Percentiles rank a stretch among this genome's conserved stretches.
phyloP scores from a whole-genome alignment of 2,113 vertebrate genomes.

The Meriones unguiculatus region DNA sequence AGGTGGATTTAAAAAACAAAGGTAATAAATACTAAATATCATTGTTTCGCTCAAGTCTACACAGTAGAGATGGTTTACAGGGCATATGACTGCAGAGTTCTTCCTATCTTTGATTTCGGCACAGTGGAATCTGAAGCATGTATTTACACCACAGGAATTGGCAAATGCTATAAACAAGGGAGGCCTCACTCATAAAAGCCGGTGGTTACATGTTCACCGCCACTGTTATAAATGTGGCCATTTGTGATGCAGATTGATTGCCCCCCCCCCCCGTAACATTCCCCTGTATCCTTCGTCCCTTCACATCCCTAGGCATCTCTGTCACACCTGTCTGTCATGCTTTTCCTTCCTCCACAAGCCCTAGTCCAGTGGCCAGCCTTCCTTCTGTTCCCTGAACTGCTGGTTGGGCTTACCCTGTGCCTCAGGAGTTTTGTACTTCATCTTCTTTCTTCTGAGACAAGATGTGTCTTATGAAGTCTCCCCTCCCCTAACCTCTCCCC shows the following conservation, averaged over 20 bases:
- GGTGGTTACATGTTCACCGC: constrained; percentile 35
- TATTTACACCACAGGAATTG: constrained; percentile 45
- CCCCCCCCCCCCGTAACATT: neutral
- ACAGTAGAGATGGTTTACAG: neutral
- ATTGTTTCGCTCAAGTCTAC: neutral
- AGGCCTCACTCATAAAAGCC: neutral
- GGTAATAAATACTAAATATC: neutral
- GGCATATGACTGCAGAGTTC: neutral
- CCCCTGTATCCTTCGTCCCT: neutral
- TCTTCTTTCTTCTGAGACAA: constrained; percentile 20
- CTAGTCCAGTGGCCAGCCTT: neutral
- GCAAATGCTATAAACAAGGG: constrained; percentile 38
- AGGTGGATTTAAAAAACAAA: neutral
- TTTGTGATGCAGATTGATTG: neutral
- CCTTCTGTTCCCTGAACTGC: neutral
- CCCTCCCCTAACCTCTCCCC: neutral
- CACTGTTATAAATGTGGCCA: neutral
- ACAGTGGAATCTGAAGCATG: neutral
- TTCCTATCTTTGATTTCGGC: constrained; percentile 36
- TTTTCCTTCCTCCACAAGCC: neutral
- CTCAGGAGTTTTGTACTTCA: neutral
- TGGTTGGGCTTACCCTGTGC: neutral
- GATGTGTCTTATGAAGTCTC: neutral
- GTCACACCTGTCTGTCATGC: neutral
- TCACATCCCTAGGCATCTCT: too few relatives aligned